Percentiles rank a stretch among this genome's conserved stretches.
phyloP scores from a whole-genome alignment of 53 echinoderm and acorn worm genomes.

The Paracentrotus lividus region DNA sequence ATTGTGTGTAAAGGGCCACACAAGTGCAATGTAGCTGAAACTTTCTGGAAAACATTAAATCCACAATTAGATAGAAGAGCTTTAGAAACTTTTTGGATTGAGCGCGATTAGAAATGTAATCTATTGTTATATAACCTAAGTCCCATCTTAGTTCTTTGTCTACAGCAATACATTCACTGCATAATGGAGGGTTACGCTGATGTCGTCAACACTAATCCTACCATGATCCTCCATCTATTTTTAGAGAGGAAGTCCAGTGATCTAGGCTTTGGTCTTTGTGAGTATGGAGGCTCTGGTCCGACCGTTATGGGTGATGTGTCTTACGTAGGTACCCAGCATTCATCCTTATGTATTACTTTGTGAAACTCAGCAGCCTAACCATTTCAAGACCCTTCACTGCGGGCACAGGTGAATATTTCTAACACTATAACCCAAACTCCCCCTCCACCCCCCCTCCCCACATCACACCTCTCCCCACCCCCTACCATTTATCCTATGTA shows the following conservation, averaged over 20 bases:
- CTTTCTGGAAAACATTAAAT: too few species aligned
- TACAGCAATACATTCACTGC: background rate
- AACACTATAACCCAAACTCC: too few species aligned
- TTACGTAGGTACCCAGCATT: slow-evolving; percentile 89
- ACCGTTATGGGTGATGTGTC: slow-evolving; percentile 94
- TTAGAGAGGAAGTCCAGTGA: slow-evolving; percentile 80
- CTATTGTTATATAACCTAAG: too few species aligned
- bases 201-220: slow-evolving; percentile 81
- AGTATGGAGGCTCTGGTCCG: slow-evolving; percentile 60
- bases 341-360: slow-evolving; percentile 91
- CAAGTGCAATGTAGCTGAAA: too few species aligned
- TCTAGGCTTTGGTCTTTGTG: slow-evolving; percentile 74
- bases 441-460: too few species aligned
- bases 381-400: slow-evolving; percentile 80
- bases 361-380: slow-evolving; percentile 77
- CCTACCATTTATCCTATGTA: slow-evolving; percentile 95
- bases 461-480: too few species aligned
- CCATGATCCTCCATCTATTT: slow-evolving; percentile 72
- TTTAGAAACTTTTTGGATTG: too few species aligned
- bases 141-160: background rate
- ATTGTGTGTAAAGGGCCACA: too few species aligned
- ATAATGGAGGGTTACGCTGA: slow-evolving; percentile 70
- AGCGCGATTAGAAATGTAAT: background rate
- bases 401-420: slow-evolving; percentile 77
- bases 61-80: too few species aligned